Conservation (phyloP, 2,797 vertebrate genomes). For the Oreochromis mossambicus region DNA sequence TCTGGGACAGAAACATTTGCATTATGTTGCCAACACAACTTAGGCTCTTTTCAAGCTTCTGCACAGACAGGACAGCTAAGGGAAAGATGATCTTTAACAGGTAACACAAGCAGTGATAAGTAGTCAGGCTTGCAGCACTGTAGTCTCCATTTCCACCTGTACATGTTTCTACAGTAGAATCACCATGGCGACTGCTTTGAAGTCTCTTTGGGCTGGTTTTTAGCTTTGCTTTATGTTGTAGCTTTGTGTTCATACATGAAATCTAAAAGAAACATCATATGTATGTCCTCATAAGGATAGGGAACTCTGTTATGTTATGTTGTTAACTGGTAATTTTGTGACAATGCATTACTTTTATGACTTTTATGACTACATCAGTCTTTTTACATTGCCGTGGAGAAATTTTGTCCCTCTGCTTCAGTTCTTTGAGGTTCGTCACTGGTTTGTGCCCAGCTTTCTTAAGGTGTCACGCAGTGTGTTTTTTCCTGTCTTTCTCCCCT, state of each 20-base stretch:
- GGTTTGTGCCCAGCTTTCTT: not conserved
- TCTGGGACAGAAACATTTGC: not conserved
- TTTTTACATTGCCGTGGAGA: rapidly evolving
- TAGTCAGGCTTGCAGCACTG: not conserved
- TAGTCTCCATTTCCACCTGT: not conserved
- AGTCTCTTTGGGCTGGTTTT: not conserved
- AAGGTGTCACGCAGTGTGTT: not conserved
- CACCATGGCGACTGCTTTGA: not conserved
- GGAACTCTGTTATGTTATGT: not conserved
- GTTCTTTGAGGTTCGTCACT: not conserved
- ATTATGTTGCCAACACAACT: not conserved
- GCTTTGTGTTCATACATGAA: not conserved
- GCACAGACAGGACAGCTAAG: not conserved
- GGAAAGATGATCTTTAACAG: not conserved
- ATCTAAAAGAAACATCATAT: not conserved
- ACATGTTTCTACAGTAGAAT: not conserved
- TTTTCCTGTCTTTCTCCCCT: not conserved
- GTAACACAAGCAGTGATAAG: not conserved
- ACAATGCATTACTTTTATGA: not conserved
- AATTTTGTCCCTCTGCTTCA: not conserved
- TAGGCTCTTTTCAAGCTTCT: not conserved
- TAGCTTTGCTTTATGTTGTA: not conserved
- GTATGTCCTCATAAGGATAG: not conserved
- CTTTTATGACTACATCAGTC: not conserved
- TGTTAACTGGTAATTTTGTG: not conserved